A percentile compares a stretch with the other conserved stretches of the same genome.
Conservation (phyloP, 1,140 invertebrate species). For the Atopsyche davidsoni region DNA sequence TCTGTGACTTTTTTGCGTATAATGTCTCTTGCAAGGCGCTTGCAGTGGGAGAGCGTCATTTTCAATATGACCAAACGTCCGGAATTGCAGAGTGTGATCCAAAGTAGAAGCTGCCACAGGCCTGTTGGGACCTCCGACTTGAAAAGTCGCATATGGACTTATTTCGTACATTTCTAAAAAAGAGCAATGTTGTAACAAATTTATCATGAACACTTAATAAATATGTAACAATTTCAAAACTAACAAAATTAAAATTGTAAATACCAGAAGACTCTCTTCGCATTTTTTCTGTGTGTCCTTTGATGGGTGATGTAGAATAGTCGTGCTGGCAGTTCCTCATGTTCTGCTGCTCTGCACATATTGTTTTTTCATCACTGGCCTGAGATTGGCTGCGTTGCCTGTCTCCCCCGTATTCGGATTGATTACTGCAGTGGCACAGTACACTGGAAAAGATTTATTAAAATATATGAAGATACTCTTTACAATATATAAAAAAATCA, state of each 20-base stretch:
- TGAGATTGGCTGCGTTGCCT: constrained; percentile 44
- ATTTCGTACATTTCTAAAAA: constrained; percentile 65
- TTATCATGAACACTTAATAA: too few relatives aligned
- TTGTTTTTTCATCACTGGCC: constrained; percentile 52
- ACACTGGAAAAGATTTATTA: constrained; percentile 28
- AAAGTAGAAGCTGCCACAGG: constrained; percentile 50
- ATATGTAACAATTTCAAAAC: constrained; percentile 13
- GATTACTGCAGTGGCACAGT: constrained; percentile 36
- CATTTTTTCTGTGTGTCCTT: constrained; percentile 32
- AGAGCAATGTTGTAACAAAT: too few relatives aligned
- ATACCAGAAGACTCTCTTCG: constrained; percentile 25
- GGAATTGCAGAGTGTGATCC: constrained; percentile 67
- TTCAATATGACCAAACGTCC: constrained; percentile 66
- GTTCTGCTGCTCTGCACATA: constrained; percentile 59
- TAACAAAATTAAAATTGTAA: not conserved
- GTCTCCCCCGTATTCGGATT: constrained; percentile 36
- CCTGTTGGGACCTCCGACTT: constrained; percentile 55
- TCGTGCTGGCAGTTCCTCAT: constrained; percentile 62
- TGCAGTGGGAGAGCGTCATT: constrained; percentile 51
- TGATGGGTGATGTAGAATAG: constrained; percentile 53
- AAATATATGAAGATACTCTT: constrained; percentile 1
- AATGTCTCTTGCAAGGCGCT: constrained; percentile 39
- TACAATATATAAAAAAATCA: not conserved
- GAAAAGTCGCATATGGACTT: constrained; percentile 72
- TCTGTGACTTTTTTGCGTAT: constrained; percentile 23